These are phyloP conservation scores for Microcebus murinus DNA, from an alignment of 2,113 vertebrate genomes.

Conservation along the genomic window DNA sequence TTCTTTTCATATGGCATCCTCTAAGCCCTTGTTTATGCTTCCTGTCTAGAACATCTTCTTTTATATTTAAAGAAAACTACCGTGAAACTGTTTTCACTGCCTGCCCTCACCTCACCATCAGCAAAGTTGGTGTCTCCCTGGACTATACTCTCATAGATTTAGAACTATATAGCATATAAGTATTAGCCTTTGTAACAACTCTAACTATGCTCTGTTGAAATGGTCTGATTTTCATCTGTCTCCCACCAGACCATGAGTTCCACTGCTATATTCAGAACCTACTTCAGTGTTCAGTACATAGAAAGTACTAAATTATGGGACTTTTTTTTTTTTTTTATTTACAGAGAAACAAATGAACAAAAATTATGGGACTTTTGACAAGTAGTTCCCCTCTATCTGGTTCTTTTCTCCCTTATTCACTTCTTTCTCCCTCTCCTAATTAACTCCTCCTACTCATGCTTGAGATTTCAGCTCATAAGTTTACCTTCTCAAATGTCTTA, in stretches of 20 bases:
- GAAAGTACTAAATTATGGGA: background rate
- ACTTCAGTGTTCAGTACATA: background rate
- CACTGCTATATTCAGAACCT: background rate
- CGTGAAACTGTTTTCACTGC: background rate
- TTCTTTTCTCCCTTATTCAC: background rate
- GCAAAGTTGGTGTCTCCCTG: background rate
- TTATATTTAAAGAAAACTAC: background rate
- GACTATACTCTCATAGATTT: background rate
- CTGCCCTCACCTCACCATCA: background rate
- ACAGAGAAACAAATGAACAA: too few relatives aligned
- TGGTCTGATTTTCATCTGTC: background rate
- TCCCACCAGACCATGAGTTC: background rate
- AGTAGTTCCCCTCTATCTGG: background rate
- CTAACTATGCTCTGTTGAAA: background rate
- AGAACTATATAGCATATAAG: background rate
- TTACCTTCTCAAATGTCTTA: background rate
- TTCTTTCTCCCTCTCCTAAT: background rate
- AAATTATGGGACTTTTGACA: background rate
- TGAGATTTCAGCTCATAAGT: background rate
- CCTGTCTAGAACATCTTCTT: background rate
- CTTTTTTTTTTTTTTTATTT: too few relatives aligned
- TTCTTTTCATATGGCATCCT: background rate
- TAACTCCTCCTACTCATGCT: background rate
- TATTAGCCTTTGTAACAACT: background rate
- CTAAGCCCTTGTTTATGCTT: background rate